A percentile compares a stretch with the other conserved stretches of the same genome.
Evolutionary conservation across 2,797 vertebrate species (phyloP).

Genomic region (Fundulus diaphanus): DNA sequence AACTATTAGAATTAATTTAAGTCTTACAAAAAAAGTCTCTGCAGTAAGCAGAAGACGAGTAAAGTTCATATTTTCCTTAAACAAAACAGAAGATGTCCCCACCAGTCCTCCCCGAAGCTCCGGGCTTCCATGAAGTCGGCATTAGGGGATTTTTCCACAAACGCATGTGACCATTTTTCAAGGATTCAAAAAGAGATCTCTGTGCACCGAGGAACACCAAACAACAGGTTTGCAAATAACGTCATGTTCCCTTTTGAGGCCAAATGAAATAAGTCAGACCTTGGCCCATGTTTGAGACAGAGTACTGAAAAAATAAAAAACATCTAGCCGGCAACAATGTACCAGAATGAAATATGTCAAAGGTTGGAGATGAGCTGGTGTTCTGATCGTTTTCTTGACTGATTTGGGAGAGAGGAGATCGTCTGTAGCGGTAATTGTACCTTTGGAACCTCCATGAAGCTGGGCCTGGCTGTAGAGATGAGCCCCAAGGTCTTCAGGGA

Average conservation of each 20-base stretch:
- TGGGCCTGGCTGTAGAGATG: constrained; percentile 97
- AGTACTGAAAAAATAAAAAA: constrained; percentile 26
- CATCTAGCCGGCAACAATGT: neutral
- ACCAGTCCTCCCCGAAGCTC: neutral
- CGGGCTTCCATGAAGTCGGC: neutral
- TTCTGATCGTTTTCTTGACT: neutral
- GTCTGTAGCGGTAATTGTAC: constrained; percentile 72
- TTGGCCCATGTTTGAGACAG: constrained; percentile 2
- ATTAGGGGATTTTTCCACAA: neutral
- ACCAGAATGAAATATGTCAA: neutral
- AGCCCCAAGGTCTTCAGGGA: constrained; percentile 98
- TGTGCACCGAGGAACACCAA: constrained; percentile 3
- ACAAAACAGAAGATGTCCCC: neutral
- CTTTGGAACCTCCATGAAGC: constrained; percentile 99
- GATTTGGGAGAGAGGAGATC: constrained; percentile 7
- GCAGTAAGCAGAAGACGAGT: neutral
- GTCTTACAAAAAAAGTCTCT: neutral
- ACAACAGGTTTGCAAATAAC: constrained; percentile 10
- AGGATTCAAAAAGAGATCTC: neutral
- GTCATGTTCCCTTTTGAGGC: constrained; percentile 6
- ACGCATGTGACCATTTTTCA: neutral
- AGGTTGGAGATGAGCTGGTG: neutral
- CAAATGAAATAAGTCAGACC: constrained; percentile 3
- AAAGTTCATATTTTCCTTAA: neutral
- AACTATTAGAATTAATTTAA: neutral